These are phyloP conservation scores for Helicoverpa armigera DNA, from an alignment of 1,140 invertebrate genomes.

Conservation along the genomic window DNA sequence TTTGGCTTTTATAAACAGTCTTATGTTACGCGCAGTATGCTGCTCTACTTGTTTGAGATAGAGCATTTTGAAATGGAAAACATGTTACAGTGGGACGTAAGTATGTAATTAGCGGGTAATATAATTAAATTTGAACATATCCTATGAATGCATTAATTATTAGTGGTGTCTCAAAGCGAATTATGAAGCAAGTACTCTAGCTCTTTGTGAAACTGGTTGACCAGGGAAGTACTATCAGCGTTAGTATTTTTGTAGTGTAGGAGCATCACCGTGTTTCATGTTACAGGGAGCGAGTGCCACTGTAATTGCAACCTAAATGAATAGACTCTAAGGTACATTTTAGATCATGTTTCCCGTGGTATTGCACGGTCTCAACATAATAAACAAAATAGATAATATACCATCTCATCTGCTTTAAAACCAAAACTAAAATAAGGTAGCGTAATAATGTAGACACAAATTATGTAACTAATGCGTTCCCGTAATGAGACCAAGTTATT, in stretches of 20 bases:
- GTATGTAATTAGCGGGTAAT: conserved; percentile 31
- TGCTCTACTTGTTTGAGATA: conserved; percentile 27
- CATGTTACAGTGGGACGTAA: conserved; percentile 5
- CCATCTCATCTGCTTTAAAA: no score
- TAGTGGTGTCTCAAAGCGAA: conserved; percentile 15
- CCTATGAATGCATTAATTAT: conserved; percentile 30
- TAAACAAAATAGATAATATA: neutral
- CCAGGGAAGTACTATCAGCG: neutral
- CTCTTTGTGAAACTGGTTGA: neutral
- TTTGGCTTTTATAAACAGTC: conserved; percentile 4
- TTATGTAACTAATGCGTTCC: neutral
- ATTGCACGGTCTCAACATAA: no score
- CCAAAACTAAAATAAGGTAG: neutral
- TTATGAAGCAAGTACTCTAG: neutral
- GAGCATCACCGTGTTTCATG: no score
- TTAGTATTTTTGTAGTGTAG: no score
- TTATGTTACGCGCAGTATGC: conserved; percentile 21
- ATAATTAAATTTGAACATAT: conserved; percentile 31
- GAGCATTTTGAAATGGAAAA: conserved; percentile 10
- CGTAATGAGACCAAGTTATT: no score
- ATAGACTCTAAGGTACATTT: no score
- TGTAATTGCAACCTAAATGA: no score
- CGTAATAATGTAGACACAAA: neutral
- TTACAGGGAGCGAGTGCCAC: no score
- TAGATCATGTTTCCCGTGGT: no score